These are phyloP conservation scores for Orchestes rusci DNA, from an alignment of 2,888 invertebrate species.

Conservation along the genomic window DNA sequence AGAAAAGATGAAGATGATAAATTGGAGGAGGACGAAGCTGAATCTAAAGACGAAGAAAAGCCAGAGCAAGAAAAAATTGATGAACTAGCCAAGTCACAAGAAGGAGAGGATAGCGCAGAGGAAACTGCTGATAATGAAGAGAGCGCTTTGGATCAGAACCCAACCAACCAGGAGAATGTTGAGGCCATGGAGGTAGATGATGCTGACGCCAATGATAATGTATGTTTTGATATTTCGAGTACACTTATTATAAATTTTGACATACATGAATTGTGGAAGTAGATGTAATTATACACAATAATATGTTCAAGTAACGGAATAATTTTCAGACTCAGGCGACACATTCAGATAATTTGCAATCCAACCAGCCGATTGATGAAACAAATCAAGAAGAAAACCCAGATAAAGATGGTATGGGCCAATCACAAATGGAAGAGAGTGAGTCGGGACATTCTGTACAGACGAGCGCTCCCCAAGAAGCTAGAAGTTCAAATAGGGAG, in stretches of 20 bases:
- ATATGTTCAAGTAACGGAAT: too few relatives aligned
- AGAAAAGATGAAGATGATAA: slow-evolving; percentile 41
- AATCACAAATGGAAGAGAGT: slow-evolving; percentile 61
- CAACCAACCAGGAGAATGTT: slow-evolving; percentile 40
- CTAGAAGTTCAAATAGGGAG: slow-evolving; percentile 32
- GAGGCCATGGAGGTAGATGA: slow-evolving; percentile 45
- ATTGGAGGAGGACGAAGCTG: slow-evolving; percentile 32
- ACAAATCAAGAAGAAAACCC: slow-evolving; percentile 53
- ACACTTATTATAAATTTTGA: too few relatives aligned
- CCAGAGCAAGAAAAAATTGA: background rate
- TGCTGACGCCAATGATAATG: slow-evolving; percentile 45
- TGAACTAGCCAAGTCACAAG: slow-evolving; percentile 26
- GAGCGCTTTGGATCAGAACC: slow-evolving; percentile 37
- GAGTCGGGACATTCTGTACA: slow-evolving; percentile 59
- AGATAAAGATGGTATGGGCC: slow-evolving; percentile 62
- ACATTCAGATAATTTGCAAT: slow-evolving; percentile 35
- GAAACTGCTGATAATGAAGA: slow-evolving; percentile 40
- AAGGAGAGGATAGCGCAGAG: slow-evolving; percentile 35
- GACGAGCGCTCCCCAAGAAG: slow-evolving; percentile 36
- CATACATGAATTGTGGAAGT: too few relatives aligned
- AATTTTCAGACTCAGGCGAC: slow-evolving; percentile 47
- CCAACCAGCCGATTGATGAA: slow-evolving; percentile 44
- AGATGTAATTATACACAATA: too few relatives aligned
- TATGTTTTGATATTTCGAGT: too few relatives aligned
- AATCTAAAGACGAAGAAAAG: slow-evolving; percentile 14